Percentiles rank a stretch among this genome's conserved stretches.
Evolutionary conservation across 2,888 invertebrate species (phyloP).

Genomic region (Quadroppia sp.): DNA sequence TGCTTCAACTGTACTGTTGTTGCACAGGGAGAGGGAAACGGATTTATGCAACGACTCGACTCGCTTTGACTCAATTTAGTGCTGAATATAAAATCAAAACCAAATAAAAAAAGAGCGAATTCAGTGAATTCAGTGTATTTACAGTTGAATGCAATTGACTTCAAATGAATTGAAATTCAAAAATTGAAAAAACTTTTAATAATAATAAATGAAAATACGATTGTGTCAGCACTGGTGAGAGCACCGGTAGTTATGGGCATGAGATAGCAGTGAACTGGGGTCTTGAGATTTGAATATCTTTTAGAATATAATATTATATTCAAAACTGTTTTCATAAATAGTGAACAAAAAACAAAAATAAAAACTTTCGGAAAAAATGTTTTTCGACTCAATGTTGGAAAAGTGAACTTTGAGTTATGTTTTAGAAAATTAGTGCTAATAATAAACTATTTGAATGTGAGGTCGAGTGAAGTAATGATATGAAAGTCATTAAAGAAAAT

Average conservation of each 20-base stretch:
- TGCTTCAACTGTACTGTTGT: neutral
- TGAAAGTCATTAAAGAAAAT: constrained; percentile 30
- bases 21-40: neutral
- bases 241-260: neutral
- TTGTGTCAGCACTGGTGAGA: constrained; percentile 5
- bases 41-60: constrained; percentile 20
- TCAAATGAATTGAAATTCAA: neutral
- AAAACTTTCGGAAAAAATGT: neutral
- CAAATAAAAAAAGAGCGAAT: constrained; percentile 19
- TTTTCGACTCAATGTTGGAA: constrained; percentile 13
- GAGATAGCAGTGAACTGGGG: constrained; percentile 3
- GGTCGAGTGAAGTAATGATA: constrained; percentile 10
- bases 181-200: neutral
- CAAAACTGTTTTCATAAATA: constrained; percentile 12
- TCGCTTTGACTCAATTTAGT: constrained; percentile 1
- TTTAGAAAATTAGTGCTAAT: constrained; percentile 33
- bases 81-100: constrained; percentile 30
- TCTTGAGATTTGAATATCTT: constrained; percentile 19
- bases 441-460: constrained; percentile 11
- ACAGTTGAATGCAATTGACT: neutral
- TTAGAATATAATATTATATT: constrained; percentile 19
- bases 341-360: neutral
- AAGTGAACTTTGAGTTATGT: neutral
- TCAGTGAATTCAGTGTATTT: constrained; percentile 24
- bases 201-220: neutral